Conservation (phyloP, 2,797 vertebrate species). For the Platalea minor region DNA sequence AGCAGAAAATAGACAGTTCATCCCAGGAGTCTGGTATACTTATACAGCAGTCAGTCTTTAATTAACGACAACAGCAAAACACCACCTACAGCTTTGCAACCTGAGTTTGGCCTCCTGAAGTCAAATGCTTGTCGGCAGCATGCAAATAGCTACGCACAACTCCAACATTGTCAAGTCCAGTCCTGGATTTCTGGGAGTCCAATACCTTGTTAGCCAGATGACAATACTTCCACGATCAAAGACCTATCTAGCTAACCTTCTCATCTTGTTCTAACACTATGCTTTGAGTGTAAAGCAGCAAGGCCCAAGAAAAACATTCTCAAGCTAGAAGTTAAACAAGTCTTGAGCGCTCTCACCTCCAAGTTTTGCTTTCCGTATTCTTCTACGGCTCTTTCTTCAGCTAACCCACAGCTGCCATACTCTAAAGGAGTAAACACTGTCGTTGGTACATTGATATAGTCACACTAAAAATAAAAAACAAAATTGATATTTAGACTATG, state of each 20-base stretch:
- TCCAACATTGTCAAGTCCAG: neutral
- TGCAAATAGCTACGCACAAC: neutral
- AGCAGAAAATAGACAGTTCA: neutral
- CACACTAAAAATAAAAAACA: slow-evolving; percentile 81
- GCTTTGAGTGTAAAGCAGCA: neutral
- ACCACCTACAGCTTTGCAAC: neutral
- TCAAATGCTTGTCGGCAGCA: neutral
- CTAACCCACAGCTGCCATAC: slow-evolving; percentile 89
- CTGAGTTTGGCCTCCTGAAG: neutral
- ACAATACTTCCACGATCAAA: neutral
- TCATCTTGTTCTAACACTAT: neutral
- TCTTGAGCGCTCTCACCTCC: slow-evolving; percentile 76
- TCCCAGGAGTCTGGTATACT: neutral
- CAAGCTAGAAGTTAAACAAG: neutral
- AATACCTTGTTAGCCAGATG: neutral
- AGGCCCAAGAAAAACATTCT: neutral
- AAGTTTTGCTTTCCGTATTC: slow-evolving; percentile 83
- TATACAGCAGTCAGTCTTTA: neutral
- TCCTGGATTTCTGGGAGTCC: neutral
- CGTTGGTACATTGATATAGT: slow-evolving; percentile 92
- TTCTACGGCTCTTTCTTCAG: slow-evolving; percentile 87
- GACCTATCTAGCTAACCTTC: neutral
- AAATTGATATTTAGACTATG: neutral
- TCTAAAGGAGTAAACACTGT: slow-evolving; percentile 97
- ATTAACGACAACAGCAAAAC: neutral